A percentile compares a stretch with the other conserved stretches of the same genome.
These are phyloP conservation scores for Tenthredo livida DNA, from an alignment of 2,888 invertebrate genomes.

Conservation along the genomic window DNA sequence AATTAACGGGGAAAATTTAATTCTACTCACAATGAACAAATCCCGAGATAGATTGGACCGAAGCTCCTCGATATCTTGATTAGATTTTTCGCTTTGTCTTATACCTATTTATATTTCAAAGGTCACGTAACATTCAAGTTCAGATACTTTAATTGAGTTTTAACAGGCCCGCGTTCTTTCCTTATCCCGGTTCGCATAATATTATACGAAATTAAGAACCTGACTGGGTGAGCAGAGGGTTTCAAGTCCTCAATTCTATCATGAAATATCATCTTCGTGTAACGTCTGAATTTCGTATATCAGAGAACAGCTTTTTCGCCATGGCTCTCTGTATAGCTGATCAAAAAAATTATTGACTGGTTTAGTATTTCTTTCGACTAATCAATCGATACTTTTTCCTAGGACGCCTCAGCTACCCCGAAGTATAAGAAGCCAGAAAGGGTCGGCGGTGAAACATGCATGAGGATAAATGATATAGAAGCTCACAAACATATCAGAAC, in stretches of 20 bases:
- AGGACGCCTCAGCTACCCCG: background rate
- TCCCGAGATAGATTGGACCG: background rate
- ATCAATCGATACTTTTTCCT: background rate
- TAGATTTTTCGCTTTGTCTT: background rate
- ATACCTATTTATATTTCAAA: background rate
- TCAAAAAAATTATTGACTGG: background rate
- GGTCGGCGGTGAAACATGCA: background rate
- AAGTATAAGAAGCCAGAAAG: background rate
- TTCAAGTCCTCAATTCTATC: background rate
- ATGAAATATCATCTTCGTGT: background rate
- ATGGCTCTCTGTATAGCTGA: no score
- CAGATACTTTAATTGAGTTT: constrained; percentile 29
- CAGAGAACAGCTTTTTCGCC: background rate
- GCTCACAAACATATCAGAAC: background rate
- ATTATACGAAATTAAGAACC: background rate
- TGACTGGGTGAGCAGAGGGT: background rate
- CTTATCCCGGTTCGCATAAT: background rate
- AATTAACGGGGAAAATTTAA: background rate
- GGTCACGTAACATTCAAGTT: background rate
- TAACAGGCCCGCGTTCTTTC: background rate
- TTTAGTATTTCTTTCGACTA: background rate
- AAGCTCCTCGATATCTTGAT: constrained; percentile 8
- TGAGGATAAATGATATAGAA: background rate
- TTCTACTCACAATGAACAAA: background rate
- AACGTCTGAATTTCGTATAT: background rate